Conservation (phyloP, 2,113 vertebrate genomes). For the Oryzias melastigma region DNA sequence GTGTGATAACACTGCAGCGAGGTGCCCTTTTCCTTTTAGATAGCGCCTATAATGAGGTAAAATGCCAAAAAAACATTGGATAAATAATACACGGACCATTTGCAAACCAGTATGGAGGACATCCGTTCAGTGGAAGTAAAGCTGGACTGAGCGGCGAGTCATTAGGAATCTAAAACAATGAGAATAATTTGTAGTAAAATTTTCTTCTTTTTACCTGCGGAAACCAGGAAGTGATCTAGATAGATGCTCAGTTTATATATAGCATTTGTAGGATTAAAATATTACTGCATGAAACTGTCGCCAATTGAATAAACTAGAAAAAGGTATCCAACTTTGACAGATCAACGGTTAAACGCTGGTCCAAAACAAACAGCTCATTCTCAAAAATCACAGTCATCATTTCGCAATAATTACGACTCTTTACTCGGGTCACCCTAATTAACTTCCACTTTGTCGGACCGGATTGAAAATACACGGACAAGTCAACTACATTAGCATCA, state of each 20-base stretch:
- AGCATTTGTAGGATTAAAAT: slow-evolving; percentile 46
- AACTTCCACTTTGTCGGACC: slow-evolving; percentile 65
- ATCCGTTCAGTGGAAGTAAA: slow-evolving; percentile 72
- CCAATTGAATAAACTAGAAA: slow-evolving; percentile 27
- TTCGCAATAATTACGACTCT: slow-evolving; percentile 29
- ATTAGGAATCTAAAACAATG: slow-evolving; percentile 78
- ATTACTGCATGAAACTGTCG: slow-evolving; percentile 40
- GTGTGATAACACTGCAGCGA: slow-evolving; percentile 33
- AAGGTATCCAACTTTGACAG: slow-evolving; percentile 1
- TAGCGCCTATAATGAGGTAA: slow-evolving; percentile 56
- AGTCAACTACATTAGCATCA: slow-evolving; percentile 65
- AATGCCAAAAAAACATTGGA: slow-evolving; percentile 47
- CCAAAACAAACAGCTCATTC: slow-evolving; percentile 15
- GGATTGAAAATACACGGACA: slow-evolving; percentile 63
- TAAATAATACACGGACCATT: slow-evolving; percentile 76
- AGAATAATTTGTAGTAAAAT: slow-evolving; percentile 64
- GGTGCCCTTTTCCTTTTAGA: slow-evolving; percentile 59
- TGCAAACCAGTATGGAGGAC: slow-evolving; percentile 74
- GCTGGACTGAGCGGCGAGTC: slow-evolving; percentile 73
- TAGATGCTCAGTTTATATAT: slow-evolving; percentile 62
- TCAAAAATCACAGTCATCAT: slow-evolving; percentile 16
- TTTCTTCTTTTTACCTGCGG: slow-evolving; percentile 44
- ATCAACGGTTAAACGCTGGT: slow-evolving; percentile 28
- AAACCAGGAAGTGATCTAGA: slow-evolving; percentile 44
- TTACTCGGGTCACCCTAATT: slow-evolving; percentile 49